Percentiles rank a stretch among this genome's conserved stretches.
Evolutionary conservation across 1,140 invertebrate species (phyloP).

Genomic region (Lethrus apterus): DNA sequence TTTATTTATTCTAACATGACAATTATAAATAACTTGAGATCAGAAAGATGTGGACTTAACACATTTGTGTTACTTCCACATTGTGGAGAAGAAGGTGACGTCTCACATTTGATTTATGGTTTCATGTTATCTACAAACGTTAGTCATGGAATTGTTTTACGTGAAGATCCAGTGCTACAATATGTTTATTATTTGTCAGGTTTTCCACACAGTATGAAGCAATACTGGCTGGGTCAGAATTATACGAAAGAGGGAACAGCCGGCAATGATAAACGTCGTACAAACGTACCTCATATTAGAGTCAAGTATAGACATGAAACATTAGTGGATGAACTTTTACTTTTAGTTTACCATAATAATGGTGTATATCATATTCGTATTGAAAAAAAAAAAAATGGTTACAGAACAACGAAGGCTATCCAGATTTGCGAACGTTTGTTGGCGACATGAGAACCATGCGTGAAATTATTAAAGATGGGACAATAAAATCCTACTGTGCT

Average conservation of each 20-base stretch:
- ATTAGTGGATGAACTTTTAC: slow-evolving; percentile 86
- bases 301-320: slow-evolving; percentile 89
- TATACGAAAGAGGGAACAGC: slow-evolving; percentile 93
- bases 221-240: slow-evolving; percentile 95
- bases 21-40: slow-evolving; percentile 74
- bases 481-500: no score
- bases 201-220: slow-evolving; percentile 95
- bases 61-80: slow-evolving; percentile 95
- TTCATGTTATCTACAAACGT: slow-evolving; percentile 98
- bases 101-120: slow-evolving; percentile 92
- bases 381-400: no score
- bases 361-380: no score
- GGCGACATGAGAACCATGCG: no score
- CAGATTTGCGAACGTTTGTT: no score
- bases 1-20: slow-evolving; percentile 97
- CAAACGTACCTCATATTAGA: slow-evolving; percentile 98
- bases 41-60: slow-evolving; percentile 81
- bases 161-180: slow-evolving; percentile 98
- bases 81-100: slow-evolving; percentile 96
- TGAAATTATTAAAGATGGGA: no score
- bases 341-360: slow-evolving; percentile 46
- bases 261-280: slow-evolving; percentile 95
- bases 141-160: slow-evolving; percentile 89
- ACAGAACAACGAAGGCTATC: no score
- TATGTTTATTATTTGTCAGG: slow-evolving; percentile 99